phyloP scores from a whole-genome alignment of 2,888 invertebrate species.

The Pachycephus smyrnensis region DNA sequence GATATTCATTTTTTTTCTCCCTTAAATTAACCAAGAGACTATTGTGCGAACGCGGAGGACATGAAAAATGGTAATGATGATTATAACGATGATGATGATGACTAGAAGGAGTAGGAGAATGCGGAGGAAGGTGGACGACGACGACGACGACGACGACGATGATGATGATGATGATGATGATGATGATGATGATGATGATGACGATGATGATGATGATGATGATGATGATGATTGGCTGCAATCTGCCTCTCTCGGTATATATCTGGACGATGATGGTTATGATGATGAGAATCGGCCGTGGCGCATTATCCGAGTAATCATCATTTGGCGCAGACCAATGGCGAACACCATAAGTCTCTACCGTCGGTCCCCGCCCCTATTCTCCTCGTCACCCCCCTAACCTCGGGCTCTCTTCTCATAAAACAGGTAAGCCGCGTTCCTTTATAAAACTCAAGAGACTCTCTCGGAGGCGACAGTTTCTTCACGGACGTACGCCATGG shows the following conservation, averaged over 20 bases:
- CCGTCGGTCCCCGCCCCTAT: neutral
- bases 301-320: slow-evolving; percentile 56
- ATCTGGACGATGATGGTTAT: slow-evolving; percentile 34
- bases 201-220: slow-evolving; percentile 49
- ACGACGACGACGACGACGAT: slow-evolving; percentile 26
- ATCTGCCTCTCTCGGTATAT: slow-evolving; percentile 1
- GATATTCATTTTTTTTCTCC: neutral
- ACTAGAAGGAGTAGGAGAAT: slow-evolving; percentile 13
- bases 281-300: slow-evolving; percentile 38
- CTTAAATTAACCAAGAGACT: neutral
- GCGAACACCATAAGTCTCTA: slow-evolving; percentile 50
- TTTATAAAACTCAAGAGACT: neutral
- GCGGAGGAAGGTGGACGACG: slow-evolving; percentile 20
- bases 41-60: neutral
- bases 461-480: slow-evolving; percentile 27
- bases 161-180: slow-evolving; percentile 32
- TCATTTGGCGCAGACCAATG: slow-evolving; percentile 60
- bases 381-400: neutral
- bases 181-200: slow-evolving; percentile 31
- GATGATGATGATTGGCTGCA: slow-evolving; percentile 31
- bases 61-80: slow-evolving; percentile 30
- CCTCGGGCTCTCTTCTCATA: slow-evolving; percentile 11
- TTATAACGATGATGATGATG: slow-evolving; percentile 45
- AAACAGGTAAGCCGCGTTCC: slow-evolving; percentile 27
- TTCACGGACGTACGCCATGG: slow-evolving; percentile 16